These are phyloP conservation scores for Ptychochromis oligacanthus DNA, from an alignment of 2,113 vertebrate species.

Conservation along the genomic window DNA sequence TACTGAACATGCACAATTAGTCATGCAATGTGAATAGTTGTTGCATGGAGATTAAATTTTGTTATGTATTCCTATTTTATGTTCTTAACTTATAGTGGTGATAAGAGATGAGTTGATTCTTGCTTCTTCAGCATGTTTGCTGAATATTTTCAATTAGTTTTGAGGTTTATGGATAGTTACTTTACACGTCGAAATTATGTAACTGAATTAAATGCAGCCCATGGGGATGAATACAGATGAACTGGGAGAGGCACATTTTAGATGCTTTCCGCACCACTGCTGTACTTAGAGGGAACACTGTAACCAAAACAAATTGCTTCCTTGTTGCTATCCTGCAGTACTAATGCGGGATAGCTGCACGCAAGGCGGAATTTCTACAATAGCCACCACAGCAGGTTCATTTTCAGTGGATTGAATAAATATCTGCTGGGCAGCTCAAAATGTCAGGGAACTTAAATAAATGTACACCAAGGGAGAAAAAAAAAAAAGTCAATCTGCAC, in stretches of 20 bases:
- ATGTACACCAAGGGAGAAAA: slow-evolving; percentile 42
- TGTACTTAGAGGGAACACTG: slow-evolving; percentile 49
- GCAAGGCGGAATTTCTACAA: slow-evolving; percentile 47
- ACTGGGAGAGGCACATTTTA: slow-evolving; percentile 35
- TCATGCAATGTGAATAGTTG: neutral
- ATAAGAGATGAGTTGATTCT: slow-evolving; percentile 1
- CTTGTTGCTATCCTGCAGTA: slow-evolving; percentile 61
- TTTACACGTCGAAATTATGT: slow-evolving; percentile 49
- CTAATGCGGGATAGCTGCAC: slow-evolving; percentile 59
- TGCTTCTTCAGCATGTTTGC: slow-evolving; percentile 42
- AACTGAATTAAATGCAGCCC: slow-evolving; percentile 54
- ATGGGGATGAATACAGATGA: slow-evolving; percentile 57
- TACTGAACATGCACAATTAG: neutral
- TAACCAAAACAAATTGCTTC: slow-evolving; percentile 72
- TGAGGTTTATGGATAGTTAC: slow-evolving; percentile 33
- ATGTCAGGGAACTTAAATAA: slow-evolving; percentile 65
- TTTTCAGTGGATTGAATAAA: slow-evolving; percentile 66
- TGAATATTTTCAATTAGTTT: slow-evolving; percentile 35
- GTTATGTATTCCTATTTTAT: neutral
- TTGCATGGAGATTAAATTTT: neutral
- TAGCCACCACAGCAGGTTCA: slow-evolving; percentile 56
- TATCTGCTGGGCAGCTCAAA: slow-evolving; percentile 65
- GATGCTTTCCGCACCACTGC: slow-evolving; percentile 47
- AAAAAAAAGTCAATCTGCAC: slow-evolving; percentile 37
- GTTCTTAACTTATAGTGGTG: slow-evolving; percentile 23